These are phyloP conservation scores for Crepidodera aurea DNA, from an alignment of 2,888 invertebrate species.

Conservation along the genomic window DNA sequence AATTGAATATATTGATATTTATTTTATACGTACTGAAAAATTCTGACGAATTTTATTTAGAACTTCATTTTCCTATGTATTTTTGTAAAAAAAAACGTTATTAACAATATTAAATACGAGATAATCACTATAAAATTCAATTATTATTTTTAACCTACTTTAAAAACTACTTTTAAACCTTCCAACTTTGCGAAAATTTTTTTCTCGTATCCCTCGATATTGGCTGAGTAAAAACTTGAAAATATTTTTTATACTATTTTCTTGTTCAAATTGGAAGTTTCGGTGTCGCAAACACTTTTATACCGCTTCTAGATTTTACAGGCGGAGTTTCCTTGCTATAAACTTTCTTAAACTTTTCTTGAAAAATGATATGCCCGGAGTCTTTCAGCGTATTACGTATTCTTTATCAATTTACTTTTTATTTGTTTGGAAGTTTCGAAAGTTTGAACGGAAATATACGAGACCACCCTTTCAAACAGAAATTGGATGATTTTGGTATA, in stretches of 20 bases:
- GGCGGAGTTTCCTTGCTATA: conserved; percentile 21
- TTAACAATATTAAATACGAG: too few species aligned
- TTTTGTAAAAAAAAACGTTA: too few species aligned
- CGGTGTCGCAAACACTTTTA: conserved; percentile 24
- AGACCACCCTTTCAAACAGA: background rate
- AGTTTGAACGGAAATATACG: conserved; percentile 10
- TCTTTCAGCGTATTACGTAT: conserved; percentile 23
- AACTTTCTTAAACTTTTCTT: conserved; percentile 23
- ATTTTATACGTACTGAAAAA: background rate
- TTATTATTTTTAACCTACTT: too few species aligned
- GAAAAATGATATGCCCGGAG: conserved; percentile 24
- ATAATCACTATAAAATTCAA: too few species aligned
- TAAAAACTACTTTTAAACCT: too few species aligned
- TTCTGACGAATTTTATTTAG: too few species aligned
- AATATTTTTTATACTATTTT: conserved; percentile 13
- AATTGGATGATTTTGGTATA: background rate
- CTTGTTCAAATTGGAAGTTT: conserved; percentile 17
- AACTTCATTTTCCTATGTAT: too few species aligned
- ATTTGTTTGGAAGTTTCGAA: conserved; percentile 18
- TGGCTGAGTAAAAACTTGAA: background rate
- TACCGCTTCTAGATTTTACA: conserved; percentile 20
- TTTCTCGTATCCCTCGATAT: background rate
- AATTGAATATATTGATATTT: background rate
- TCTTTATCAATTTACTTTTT: conserved; percentile 27
- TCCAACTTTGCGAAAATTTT: background rate